These are phyloP conservation scores for Merodon equestris DNA, from an alignment of 2,888 invertebrate species.

Conservation along the genomic window DNA sequence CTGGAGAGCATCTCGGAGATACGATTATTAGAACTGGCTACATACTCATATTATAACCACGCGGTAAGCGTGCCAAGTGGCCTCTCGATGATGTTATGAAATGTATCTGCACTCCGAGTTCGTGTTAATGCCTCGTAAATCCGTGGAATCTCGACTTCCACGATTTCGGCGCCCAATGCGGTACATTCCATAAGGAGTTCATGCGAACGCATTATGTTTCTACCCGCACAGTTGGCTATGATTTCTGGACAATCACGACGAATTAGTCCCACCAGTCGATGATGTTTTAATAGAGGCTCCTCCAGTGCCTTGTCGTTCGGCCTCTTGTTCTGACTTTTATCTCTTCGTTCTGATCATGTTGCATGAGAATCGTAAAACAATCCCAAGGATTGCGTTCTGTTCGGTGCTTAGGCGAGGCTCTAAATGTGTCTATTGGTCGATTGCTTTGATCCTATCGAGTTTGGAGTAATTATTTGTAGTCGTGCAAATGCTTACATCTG, in stretches of 20 bases:
- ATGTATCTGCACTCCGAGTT: conserved; percentile 43
- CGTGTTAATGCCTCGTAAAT: conserved; percentile 68
- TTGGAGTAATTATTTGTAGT: too few species aligned
- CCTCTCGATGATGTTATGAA: conserved; percentile 58
- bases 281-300: conserved; percentile 55
- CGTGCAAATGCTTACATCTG: too few species aligned
- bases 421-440: too few species aligned
- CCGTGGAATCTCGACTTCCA: conserved; percentile 51
- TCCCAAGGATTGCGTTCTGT: too few species aligned
- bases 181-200: conserved; percentile 29
- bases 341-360: conserved; percentile 5
- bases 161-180: conserved; percentile 18
- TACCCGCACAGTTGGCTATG: conserved; percentile 59
- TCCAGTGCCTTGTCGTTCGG: too few species aligned
- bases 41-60: conserved; percentile 63
- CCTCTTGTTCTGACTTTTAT: too few species aligned
- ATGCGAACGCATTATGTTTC: conserved; percentile 50
- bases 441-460: too few species aligned
- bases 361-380: background rate
- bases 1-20: conserved; percentile 48
- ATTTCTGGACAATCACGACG: conserved; percentile 60
- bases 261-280: conserved; percentile 57
- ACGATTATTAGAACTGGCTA: conserved; percentile 32
- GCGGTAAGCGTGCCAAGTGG: conserved; percentile 68
- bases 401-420: too few species aligned